phyloP scores from a whole-genome alignment of 2,797 vertebrate genomes.

The Cryptoblepharus egeriae region DNA sequence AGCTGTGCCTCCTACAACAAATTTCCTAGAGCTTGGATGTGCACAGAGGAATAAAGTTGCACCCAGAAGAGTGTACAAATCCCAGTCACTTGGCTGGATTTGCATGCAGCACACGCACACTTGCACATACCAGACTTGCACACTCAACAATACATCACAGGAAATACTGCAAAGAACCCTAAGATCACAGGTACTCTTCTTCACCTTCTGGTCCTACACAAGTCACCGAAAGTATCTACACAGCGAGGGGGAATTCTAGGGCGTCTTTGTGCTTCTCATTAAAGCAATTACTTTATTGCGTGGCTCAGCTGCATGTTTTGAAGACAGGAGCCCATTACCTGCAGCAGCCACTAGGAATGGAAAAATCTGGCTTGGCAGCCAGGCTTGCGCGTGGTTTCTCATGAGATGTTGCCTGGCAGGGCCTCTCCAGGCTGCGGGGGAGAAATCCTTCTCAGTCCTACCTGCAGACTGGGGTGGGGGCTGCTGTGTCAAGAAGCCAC shows the following conservation, averaged over 20 bases:
- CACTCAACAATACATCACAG: background rate
- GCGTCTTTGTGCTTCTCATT: background rate
- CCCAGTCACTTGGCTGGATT: background rate
- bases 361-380: no score
- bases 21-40: background rate
- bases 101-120: background rate
- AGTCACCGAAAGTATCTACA: no score
- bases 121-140: background rate
- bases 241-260: no score
- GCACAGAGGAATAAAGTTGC: background rate
- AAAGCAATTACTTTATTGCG: background rate
- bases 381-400: no score
- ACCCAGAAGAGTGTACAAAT: no score
- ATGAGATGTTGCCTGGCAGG: no score
- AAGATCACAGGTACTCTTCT: rapidly evolving
- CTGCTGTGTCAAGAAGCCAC: no score
- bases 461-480: no score
- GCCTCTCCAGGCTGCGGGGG: no score
- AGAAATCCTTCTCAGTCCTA: no score
- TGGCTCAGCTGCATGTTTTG: background rate
- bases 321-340: no score
- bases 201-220: background rate
- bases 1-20: background rate
- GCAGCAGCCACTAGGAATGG: background rate
- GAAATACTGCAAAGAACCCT: background rate